These are phyloP conservation scores for Aricia artaxerxes DNA, from an alignment of 2,888 invertebrate species.

Conservation along the genomic window DNA sequence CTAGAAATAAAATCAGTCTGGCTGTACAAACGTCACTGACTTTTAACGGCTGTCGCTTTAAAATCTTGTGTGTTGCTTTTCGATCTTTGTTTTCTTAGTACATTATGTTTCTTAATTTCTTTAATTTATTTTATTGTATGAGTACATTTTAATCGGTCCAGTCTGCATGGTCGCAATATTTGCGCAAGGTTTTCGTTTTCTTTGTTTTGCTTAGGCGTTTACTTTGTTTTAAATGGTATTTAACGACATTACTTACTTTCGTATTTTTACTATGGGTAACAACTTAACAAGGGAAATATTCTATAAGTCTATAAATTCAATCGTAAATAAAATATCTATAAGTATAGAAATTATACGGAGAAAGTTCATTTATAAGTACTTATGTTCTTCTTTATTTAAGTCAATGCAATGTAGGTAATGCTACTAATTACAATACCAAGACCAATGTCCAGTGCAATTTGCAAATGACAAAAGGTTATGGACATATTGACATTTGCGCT, in stretches of 20 bases:
- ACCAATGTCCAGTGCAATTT: not conserved
- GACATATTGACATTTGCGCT: not conserved
- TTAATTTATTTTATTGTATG: not conserved
- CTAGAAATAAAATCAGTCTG: constrained; percentile 22
- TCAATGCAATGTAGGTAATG: too few species aligned
- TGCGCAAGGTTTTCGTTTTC: not conserved
- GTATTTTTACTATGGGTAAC: not conserved
- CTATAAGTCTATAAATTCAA: not conserved
- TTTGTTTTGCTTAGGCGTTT: not conserved
- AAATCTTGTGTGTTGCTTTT: not conserved
- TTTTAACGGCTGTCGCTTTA: constrained; percentile 16
- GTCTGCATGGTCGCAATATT: not conserved
- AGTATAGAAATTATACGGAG: not conserved
- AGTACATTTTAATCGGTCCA: not conserved
- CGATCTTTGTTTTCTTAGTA: not conserved
- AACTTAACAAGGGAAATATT: too few species aligned
- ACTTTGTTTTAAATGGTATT: not conserved
- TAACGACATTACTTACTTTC: not conserved
- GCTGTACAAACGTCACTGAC: not conserved
- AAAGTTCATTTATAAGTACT: not conserved
- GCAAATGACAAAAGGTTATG: constrained; percentile 2
- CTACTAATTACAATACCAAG: not conserved
- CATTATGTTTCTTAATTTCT: not conserved
- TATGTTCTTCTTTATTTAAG: not conserved
- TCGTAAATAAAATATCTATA: not conserved